phyloP scores from a whole-genome alignment of 2,797 vertebrate species.

The Squalus acanthias region DNA sequence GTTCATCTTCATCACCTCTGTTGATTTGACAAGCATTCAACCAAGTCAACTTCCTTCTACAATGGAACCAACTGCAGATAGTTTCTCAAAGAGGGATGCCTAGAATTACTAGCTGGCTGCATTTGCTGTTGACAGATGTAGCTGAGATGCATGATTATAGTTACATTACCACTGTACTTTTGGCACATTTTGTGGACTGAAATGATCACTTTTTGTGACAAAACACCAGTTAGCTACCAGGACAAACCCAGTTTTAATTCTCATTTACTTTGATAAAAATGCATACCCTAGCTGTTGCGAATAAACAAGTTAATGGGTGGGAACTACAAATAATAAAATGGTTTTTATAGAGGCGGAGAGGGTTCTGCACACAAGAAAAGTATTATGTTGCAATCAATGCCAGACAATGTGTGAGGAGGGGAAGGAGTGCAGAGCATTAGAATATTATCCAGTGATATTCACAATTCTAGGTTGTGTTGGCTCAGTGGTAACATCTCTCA shows the following conservation, averaged over 20 bases:
- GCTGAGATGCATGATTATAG: conserved; percentile 7
- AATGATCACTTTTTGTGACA: conserved; percentile 29
- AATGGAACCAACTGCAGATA: not conserved
- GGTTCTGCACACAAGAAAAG: not conserved
- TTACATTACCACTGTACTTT: not conserved
- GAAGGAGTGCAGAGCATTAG: not conserved
- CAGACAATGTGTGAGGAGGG: not conserved
- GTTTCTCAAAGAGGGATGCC: not conserved
- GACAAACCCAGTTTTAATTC: conserved; percentile 33
- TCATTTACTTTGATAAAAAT: conserved; percentile 25
- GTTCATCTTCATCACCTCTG: conserved; percentile 4
- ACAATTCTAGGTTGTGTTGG: not conserved
- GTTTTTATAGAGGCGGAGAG: not conserved
- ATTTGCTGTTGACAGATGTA: conserved; percentile 18
- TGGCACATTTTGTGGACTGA: conserved; percentile 18
- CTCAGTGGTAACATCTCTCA: not conserved
- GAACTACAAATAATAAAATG: conserved; percentile 16
- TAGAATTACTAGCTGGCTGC: conserved; percentile 11
- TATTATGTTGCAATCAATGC: not conserved
- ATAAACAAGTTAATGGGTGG: conserved; percentile 18
- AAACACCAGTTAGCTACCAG: conserved; percentile 23
- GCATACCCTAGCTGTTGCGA: conserved; percentile 4
- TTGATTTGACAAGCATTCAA: conserved; percentile 10
- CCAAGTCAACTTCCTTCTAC: not conserved
- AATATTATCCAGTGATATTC: not conserved